phyloP scores from a whole-genome alignment of 2,797 vertebrate species.

The Carapus acus region DNA sequence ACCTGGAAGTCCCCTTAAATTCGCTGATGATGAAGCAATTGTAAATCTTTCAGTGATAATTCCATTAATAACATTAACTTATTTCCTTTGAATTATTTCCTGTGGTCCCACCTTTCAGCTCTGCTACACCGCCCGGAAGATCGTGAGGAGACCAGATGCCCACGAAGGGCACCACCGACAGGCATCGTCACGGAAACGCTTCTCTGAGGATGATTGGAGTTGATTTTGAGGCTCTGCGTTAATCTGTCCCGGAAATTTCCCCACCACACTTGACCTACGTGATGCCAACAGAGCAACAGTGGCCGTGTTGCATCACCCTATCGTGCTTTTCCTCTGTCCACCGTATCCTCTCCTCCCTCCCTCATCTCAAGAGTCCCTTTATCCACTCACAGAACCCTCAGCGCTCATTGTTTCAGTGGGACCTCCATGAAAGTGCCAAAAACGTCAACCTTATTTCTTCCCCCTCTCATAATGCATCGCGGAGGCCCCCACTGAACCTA shows the following conservation, averaged over 20 bases:
- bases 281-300: too few species aligned
- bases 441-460: too few species aligned
- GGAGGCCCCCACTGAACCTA: constrained; percentile 22
- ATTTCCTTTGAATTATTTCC: too few species aligned
- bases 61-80: too few species aligned
- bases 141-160: constrained; percentile 33
- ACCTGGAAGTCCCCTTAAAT: too few species aligned
- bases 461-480: constrained; percentile 22
- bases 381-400: neutral
- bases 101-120: constrained; percentile 50
- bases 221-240: too few species aligned
- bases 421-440: constrained; percentile 4
- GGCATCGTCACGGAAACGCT: constrained; percentile 30
- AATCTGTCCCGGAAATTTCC: too few species aligned
- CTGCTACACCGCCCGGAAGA: constrained; percentile 54
- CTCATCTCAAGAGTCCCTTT: constrained; percentile 1
- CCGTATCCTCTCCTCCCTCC: constrained; percentile 1
- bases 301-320: neutral
- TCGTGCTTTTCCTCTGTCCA: neutral
- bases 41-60: too few species aligned
- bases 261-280: too few species aligned
- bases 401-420: too few species aligned
- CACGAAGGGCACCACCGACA: constrained; percentile 27
- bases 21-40: too few species aligned
- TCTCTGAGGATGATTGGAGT: neutral